These are phyloP conservation scores for Trimorus sp. DNA, from an alignment of 2,888 invertebrate genomes.

Conservation along the genomic window DNA sequence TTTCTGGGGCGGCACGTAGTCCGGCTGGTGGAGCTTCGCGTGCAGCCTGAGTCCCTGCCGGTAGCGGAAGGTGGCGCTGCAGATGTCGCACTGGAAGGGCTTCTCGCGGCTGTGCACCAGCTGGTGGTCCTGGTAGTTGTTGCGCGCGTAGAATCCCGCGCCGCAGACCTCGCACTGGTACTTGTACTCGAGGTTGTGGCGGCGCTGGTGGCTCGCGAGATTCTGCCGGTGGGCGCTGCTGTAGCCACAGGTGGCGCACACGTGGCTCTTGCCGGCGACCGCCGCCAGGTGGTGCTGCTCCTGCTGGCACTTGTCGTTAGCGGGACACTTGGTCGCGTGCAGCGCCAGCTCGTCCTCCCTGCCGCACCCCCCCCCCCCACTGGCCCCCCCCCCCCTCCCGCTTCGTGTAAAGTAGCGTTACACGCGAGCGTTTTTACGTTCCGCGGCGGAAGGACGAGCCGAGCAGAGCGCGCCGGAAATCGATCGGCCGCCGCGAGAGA, in stretches of 20 bases:
- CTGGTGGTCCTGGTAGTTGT: slow-evolving; percentile 77
- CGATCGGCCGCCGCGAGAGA: slow-evolving; percentile 21
- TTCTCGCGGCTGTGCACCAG: slow-evolving; percentile 75
- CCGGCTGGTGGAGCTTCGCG: slow-evolving; percentile 79
- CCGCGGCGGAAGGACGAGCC: slow-evolving; percentile 6
- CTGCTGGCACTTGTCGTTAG: slow-evolving; percentile 53
- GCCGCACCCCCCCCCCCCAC: slow-evolving; percentile 73
- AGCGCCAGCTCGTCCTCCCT: slow-evolving; percentile 65
- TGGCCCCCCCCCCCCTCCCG: slow-evolving; percentile 71
- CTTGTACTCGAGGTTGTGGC: slow-evolving; percentile 77
- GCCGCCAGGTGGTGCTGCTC: slow-evolving; percentile 31
- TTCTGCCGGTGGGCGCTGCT: slow-evolving; percentile 74
- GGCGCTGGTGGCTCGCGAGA: slow-evolving; percentile 73
- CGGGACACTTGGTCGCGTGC: slow-evolving; percentile 69
- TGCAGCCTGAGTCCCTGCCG: slow-evolving; percentile 78
- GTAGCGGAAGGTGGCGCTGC: slow-evolving; percentile 80
- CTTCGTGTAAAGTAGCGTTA: slow-evolving; percentile 37
- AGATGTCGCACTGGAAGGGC: slow-evolving; percentile 79
- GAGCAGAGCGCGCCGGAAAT: slow-evolving; percentile 7
- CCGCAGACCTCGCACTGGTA: slow-evolving; percentile 78
- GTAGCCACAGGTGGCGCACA: slow-evolving; percentile 76
- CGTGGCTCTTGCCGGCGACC: slow-evolving; percentile 69
- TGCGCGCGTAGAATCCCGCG: slow-evolving; percentile 75
- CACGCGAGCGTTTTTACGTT: slow-evolving; percentile 34
- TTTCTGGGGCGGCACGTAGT: slow-evolving; percentile 80